Evolutionary conservation across 2,113 vertebrate genomes (phyloP).

Genomic region (Leptosomus discolor): DNA sequence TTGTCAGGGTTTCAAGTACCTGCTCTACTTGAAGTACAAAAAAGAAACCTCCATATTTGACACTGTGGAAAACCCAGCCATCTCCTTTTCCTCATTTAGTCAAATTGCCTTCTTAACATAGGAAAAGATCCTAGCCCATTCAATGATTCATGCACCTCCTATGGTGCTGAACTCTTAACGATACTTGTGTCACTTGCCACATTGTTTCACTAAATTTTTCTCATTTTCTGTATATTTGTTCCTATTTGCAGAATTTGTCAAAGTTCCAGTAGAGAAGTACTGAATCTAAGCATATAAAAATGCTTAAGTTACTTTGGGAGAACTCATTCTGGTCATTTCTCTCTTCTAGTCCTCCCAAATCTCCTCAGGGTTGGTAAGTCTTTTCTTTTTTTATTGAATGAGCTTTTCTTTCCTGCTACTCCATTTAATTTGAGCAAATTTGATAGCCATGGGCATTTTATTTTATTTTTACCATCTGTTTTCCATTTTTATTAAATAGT

Average conservation of each 20-base stretch:
- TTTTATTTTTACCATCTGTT: constrained; percentile 54
- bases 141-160: background rate
- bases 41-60: constrained; percentile 1
- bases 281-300: background rate
- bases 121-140: constrained; percentile 23
- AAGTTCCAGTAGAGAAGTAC: background rate
- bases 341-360: background rate
- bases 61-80: background rate
- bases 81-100: background rate
- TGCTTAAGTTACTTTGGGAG: background rate
- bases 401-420: background rate
- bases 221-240: constrained; percentile 38
- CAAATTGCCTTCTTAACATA: constrained; percentile 18
- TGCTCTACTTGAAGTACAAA: background rate
- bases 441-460: constrained; percentile 19
- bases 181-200: background rate
- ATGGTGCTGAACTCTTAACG: background rate
- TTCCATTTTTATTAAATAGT: constrained; percentile 63
- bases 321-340: background rate
- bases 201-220: background rate
- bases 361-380: background rate
- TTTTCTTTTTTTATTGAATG: background rate
- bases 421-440: constrained; percentile 18
- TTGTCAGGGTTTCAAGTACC: constrained; percentile 27
- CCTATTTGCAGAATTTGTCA: constrained; percentile 35